Percentiles rank a stretch among this genome's conserved stretches.
These are phyloP conservation scores for Pseudotriccus pelzelni DNA, from an alignment of 2,797 vertebrate genomes.

Conservation along the genomic window DNA sequence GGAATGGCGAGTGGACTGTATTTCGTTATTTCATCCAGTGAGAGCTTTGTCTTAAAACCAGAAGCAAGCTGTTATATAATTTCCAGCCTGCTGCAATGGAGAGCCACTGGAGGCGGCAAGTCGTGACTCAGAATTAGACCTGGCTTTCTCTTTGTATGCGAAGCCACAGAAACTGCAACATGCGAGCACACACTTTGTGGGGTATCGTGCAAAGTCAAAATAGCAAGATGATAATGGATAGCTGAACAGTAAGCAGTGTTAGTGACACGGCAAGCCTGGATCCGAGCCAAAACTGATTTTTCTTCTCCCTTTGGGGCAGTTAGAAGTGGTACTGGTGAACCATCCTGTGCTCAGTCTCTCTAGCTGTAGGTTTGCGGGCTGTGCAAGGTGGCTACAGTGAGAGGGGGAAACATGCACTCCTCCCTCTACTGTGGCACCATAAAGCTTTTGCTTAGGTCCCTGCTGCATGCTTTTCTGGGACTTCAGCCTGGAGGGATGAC, in stretches of 20 bases:
- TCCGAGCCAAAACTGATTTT: background rate
- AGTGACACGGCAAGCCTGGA: background rate
- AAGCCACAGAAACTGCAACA: background rate
- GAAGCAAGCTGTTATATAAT: background rate
- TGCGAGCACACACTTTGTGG: accelerated
- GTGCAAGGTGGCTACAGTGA: background rate
- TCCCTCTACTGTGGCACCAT: background rate
- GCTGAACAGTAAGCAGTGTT: background rate
- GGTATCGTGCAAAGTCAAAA: background rate
- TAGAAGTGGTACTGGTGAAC: background rate
- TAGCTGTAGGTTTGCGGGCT: accelerated
- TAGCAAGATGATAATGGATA: background rate
- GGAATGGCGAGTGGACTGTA: background rate
- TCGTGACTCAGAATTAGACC: background rate
- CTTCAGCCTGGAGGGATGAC: background rate
- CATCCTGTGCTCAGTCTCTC: background rate
- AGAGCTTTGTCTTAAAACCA: background rate
- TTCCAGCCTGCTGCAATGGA: background rate
- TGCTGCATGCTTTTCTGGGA: background rate
- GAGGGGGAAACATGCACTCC: background rate
- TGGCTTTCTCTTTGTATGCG: background rate
- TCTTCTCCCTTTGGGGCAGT: background rate
- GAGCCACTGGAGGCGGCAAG: accelerated
- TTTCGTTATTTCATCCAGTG: background rate
- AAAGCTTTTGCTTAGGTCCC: background rate